phyloP scores from a whole-genome alignment of 2,888 invertebrate genomes.

The Nephrocerus scutellatus region DNA sequence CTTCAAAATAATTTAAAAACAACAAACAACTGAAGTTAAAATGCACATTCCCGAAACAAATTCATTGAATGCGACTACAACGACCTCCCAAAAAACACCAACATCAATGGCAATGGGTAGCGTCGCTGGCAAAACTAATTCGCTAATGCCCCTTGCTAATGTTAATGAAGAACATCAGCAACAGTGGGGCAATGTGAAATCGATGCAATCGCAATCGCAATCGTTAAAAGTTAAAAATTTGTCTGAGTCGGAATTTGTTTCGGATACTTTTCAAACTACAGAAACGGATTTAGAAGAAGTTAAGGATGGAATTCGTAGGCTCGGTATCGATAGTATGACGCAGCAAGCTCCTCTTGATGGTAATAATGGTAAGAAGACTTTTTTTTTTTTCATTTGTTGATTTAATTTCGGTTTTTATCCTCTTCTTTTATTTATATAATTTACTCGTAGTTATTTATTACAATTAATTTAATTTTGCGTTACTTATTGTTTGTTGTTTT shows the following conservation, averaged over 20 bases:
- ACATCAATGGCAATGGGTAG: too few relatives aligned
- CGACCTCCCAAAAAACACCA: too few relatives aligned
- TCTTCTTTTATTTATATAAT: slow-evolving; percentile 13
- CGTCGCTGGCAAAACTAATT: too few relatives aligned
- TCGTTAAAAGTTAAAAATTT: slow-evolving; percentile 19
- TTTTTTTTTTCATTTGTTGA: slow-evolving; percentile 19
- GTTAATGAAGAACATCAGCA: too few relatives aligned
- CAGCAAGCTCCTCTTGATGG: slow-evolving; percentile 47
- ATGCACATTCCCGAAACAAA: slow-evolving; percentile 26
- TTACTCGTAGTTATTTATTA: slow-evolving; percentile 3
- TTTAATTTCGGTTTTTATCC: slow-evolving; percentile 17
- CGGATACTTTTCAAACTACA: slow-evolving; percentile 64
- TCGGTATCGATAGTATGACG: slow-evolving; percentile 56
- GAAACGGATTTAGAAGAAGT: slow-evolving; percentile 64
- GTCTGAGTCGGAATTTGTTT: slow-evolving; percentile 64
- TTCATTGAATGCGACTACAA: too few relatives aligned
- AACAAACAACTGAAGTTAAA: slow-evolving; percentile 22
- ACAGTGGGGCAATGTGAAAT: slow-evolving; percentile 11
- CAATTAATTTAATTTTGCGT: slow-evolving; percentile 6
- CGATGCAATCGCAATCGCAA: slow-evolving; percentile 11
- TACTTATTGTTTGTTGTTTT: slow-evolving; percentile 10
- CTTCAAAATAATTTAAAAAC: slow-evolving; percentile 16
- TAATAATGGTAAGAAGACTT: slow-evolving; percentile 48
- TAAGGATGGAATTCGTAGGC: slow-evolving; percentile 66
- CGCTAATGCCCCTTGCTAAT: too few relatives aligned